Percentiles rank a stretch among this genome's conserved stretches.
phyloP scores from a whole-genome alignment of 2,888 invertebrate species.

The Eupithecia insigniata region DNA sequence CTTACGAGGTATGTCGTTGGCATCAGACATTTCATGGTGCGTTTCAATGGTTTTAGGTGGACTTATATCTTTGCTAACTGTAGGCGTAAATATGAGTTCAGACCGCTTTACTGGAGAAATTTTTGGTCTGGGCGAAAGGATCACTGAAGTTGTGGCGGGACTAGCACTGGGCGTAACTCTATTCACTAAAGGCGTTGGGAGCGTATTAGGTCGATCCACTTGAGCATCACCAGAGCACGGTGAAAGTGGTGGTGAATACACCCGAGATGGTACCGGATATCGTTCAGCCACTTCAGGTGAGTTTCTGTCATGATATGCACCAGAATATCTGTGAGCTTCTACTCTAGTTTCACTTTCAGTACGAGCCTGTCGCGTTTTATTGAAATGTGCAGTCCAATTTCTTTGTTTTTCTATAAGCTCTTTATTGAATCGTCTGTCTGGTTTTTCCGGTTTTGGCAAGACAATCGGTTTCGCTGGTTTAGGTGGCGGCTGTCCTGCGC shows the following conservation, averaged over 20 bases:
- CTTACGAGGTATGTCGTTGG: conserved; percentile 58
- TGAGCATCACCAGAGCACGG: conserved; percentile 85
- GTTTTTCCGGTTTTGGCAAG: conserved; percentile 91
- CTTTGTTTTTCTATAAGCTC: conserved; percentile 95
- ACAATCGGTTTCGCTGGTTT: conserved; percentile 83
- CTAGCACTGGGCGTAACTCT: conserved; percentile 70
- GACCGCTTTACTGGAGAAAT: conserved; percentile 61
- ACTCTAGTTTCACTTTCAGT: conserved; percentile 67
- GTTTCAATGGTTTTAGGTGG: conserved; percentile 59
- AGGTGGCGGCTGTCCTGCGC: conserved; percentile 74
- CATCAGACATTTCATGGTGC: conserved; percentile 46
- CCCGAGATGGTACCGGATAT: conserved; percentile 74
- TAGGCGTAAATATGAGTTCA: conserved; percentile 60
- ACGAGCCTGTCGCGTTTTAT: conserved; percentile 87
- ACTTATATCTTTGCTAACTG: conserved; percentile 60
- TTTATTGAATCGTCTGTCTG: conserved; percentile 92
- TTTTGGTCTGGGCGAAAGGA: conserved; percentile 64
- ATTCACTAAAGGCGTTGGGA: conserved; percentile 71
- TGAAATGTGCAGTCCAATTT: conserved; percentile 96
- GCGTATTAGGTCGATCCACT: conserved; percentile 72
- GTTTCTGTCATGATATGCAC: conserved; percentile 70
- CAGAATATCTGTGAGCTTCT: conserved; percentile 67
- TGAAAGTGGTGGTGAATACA: conserved; percentile 81
- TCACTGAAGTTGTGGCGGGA: conserved; percentile 72
- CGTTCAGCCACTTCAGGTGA: conserved; percentile 71